These are phyloP conservation scores for Xestia rhomboidea DNA, from an alignment of 2,888 invertebrate species.

Conservation along the genomic window DNA sequence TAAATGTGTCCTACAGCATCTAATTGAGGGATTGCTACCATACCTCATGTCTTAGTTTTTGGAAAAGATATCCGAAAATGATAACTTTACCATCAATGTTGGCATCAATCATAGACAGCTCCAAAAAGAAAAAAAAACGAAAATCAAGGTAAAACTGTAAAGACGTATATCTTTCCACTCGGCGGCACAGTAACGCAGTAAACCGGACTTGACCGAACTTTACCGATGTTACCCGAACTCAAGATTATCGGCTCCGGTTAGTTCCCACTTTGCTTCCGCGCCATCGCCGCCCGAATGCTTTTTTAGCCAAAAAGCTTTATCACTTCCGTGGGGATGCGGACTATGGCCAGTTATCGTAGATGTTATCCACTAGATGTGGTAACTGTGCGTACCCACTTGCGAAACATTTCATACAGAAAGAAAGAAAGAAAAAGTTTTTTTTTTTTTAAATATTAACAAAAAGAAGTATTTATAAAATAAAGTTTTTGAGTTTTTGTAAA, in stretches of 20 bases:
- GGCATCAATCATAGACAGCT: too few species aligned
- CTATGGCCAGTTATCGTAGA: slow-evolving; percentile 74
- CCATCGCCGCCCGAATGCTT: slow-evolving; percentile 88
- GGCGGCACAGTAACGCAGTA: slow-evolving; percentile 73
- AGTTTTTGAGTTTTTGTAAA: too few species aligned
- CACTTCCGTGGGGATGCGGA: slow-evolving; percentile 88
- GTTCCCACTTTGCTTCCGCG: slow-evolving; percentile 87
- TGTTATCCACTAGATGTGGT: slow-evolving; percentile 70
- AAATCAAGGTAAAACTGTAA: slow-evolving; percentile 66
- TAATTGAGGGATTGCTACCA: background rate
- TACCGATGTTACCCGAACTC: slow-evolving; percentile 56
- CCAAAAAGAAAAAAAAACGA: slow-evolving; percentile 14
- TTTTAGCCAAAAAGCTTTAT: slow-evolving; percentile 90
- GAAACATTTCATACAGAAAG: background rate
- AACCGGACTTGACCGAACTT: slow-evolving; percentile 55
- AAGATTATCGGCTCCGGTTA: slow-evolving; percentile 83
- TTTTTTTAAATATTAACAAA: too few species aligned
- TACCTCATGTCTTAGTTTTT: background rate
- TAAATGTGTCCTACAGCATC: background rate
- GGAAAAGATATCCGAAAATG: background rate
- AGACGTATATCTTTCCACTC: slow-evolving; percentile 80
- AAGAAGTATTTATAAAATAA: too few species aligned
- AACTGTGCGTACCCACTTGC: background rate
- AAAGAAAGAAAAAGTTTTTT: too few species aligned
- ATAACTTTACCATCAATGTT: background rate